phyloP scores from a whole-genome alignment of 92 coral and sea anemone species.

The Scolanthus callimorphus region DNA sequence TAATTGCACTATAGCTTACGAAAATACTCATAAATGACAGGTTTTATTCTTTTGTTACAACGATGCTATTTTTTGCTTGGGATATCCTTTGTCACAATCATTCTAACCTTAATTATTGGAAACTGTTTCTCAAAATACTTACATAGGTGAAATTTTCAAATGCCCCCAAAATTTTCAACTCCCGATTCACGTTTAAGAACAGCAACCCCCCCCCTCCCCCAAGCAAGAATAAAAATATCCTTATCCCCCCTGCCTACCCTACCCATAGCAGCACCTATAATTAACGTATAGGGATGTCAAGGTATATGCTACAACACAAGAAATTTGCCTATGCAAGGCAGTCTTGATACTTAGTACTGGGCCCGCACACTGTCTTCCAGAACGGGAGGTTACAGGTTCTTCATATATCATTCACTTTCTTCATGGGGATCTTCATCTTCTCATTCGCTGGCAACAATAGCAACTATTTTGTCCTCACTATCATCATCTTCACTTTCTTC shows the following conservation, averaged over 20 bases:
- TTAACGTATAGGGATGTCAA: too few species aligned
- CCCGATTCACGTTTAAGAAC: not conserved
- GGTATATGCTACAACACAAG: not conserved
- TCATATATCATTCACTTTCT: conserved; percentile 28
- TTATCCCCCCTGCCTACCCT: too few species aligned
- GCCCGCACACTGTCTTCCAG: conserved; percentile 29
- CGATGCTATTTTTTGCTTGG: too few species aligned
- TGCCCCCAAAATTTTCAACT: not conserved
- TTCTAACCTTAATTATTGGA: too few species aligned
- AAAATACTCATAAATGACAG: conserved; percentile 83
- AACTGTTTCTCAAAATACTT: too few species aligned
- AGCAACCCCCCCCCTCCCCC: too few species aligned
- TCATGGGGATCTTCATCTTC: conserved; percentile 33
- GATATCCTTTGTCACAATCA: too few species aligned
- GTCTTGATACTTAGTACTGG: not conserved
- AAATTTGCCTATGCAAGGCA: not conserved
- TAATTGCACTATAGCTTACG: conserved; percentile 96
- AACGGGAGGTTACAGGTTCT: conserved; percentile 14
- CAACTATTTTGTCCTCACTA: conserved; percentile 32
- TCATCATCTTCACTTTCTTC: conserved; percentile 34
- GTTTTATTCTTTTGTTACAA: too few species aligned
- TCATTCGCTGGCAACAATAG: conserved; percentile 23
- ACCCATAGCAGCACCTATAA: too few species aligned
- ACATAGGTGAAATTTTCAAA: not conserved
- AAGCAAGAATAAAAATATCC: too few species aligned